Evolutionary conservation across 2,113 vertebrate species (phyloP).

Genomic region (Amphiprion percula): DNA sequence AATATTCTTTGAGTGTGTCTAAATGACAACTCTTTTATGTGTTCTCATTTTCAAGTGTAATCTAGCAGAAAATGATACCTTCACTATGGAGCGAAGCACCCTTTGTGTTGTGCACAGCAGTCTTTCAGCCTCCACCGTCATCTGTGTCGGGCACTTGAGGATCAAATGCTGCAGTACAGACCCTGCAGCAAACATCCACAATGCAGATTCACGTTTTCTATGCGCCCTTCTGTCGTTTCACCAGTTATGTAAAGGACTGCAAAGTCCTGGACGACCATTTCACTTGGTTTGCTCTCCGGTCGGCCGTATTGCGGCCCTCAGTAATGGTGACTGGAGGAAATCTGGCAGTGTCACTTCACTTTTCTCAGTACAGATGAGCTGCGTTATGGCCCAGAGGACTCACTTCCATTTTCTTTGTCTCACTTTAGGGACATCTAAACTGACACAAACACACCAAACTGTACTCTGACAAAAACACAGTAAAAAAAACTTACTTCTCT

Average conservation of each 20-base stretch:
- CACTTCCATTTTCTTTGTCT: constrained; percentile 51
- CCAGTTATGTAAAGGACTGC: neutral
- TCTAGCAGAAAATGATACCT: constrained; percentile 14
- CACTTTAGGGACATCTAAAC: constrained; percentile 39
- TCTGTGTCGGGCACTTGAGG: neutral
- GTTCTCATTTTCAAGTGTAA: constrained; percentile 22
- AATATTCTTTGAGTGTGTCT: neutral
- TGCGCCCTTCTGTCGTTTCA: constrained; percentile 16
- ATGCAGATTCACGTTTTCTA: constrained; percentile 11
- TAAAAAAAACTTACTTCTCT: neutral
- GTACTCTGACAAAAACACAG: constrained; percentile 31
- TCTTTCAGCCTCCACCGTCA: constrained; percentile 12
- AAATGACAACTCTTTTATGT: constrained; percentile 5
- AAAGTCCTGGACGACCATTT: constrained; percentile 33
- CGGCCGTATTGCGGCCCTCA: neutral
- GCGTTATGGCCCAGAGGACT: constrained; percentile 47
- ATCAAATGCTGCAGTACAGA: constrained; percentile 35
- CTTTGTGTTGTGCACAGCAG: constrained; percentile 39
- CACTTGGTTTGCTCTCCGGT: constrained; percentile 15
- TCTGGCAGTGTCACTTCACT: constrained; percentile 30
- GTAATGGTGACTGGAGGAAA: constrained; percentile 25
- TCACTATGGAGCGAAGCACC: constrained; percentile 7
- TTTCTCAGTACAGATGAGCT: constrained; percentile 36
- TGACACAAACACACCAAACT: constrained; percentile 33
- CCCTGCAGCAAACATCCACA: constrained; percentile 11